Percentiles rank a stretch among this genome's conserved stretches.
Conservation (phyloP, 2,888 invertebrate genomes). For the Drosophila villosipedis region DNA sequence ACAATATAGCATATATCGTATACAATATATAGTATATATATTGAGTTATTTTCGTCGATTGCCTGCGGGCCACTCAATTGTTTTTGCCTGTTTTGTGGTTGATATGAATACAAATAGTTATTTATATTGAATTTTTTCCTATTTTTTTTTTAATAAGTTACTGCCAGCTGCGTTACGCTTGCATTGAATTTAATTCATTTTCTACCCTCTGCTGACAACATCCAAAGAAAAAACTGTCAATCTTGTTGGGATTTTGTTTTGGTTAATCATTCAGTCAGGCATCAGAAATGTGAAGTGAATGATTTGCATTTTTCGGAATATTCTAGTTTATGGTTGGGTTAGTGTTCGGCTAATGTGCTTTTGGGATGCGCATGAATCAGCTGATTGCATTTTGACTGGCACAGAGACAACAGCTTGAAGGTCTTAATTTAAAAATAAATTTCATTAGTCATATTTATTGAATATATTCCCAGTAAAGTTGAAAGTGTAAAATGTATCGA, state of each 20-base stretch:
- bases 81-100: slow-evolving; percentile 32
- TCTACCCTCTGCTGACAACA: neutral
- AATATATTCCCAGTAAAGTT: neutral
- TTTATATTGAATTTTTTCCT: slow-evolving; percentile 16
- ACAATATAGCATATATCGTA: slow-evolving; percentile 10
- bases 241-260: slow-evolving; percentile 55
- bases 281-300: slow-evolving; percentile 39
- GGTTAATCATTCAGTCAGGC: slow-evolving; percentile 52
- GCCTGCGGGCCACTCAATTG: slow-evolving; percentile 32
- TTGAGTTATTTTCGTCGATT: slow-evolving; percentile 42
- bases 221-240: slow-evolving; percentile 53
- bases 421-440: slow-evolving; percentile 27
- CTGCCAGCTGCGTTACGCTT: slow-evolving; percentile 20
- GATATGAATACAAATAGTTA: slow-evolving; percentile 21
- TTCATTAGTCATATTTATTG: slow-evolving; percentile 12
- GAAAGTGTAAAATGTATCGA: neutral
- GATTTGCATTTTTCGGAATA: slow-evolving; percentile 45
- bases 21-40: slow-evolving; percentile 24
- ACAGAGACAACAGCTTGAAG: slow-evolving; percentile 48
- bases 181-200: slow-evolving; percentile 18
- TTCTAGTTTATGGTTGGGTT: slow-evolving; percentile 10
- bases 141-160: slow-evolving; percentile 5
- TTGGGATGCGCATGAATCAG: slow-evolving; percentile 40
- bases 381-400: slow-evolving; percentile 50
- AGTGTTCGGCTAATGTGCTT: slow-evolving; percentile 13